These are phyloP conservation scores for Taenioides sp. DNA, from an alignment of 2,797 vertebrate species.

Conservation along the genomic window DNA sequence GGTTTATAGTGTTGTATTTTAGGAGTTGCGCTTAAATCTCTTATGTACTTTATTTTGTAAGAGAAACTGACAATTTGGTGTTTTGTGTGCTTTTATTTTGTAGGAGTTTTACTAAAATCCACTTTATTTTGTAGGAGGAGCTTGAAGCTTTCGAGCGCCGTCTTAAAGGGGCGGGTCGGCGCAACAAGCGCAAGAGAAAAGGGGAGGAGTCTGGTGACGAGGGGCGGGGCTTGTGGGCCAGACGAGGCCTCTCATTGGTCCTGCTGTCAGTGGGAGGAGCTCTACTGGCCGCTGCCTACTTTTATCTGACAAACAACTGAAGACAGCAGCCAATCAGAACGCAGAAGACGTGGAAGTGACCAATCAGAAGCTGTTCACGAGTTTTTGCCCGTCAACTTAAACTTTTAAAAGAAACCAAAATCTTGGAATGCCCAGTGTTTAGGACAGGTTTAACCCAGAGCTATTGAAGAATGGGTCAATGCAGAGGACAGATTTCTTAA, in stretches of 20 bases:
- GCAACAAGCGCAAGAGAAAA: slow-evolving; percentile 81
- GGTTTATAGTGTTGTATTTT: no score
- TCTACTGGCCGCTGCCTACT: slow-evolving; percentile 76
- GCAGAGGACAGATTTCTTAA: background rate
- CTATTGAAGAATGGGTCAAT: background rate
- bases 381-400: background rate
- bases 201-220: slow-evolving; percentile 83
- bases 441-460: background rate
- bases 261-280: slow-evolving; percentile 80
- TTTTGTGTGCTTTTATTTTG: background rate
- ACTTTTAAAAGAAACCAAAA: background rate
- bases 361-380: slow-evolving; percentile 4
- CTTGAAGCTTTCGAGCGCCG: slow-evolving; percentile 94
- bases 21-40: no score
- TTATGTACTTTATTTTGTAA: no score
- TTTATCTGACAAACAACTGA: slow-evolving; percentile 70
- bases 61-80: no score
- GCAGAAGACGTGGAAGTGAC: background rate
- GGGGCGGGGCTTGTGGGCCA: slow-evolving; percentile 76
- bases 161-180: slow-evolving; percentile 85
- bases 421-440: background rate
- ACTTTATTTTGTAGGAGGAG: slow-evolving; percentile 81
- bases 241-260: slow-evolving; percentile 74
- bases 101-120: background rate
- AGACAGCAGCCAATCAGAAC: background rate